These are phyloP conservation scores for Gobionotothen gibberifrons DNA, from an alignment of 2,797 vertebrate genomes.

Conservation along the genomic window DNA sequence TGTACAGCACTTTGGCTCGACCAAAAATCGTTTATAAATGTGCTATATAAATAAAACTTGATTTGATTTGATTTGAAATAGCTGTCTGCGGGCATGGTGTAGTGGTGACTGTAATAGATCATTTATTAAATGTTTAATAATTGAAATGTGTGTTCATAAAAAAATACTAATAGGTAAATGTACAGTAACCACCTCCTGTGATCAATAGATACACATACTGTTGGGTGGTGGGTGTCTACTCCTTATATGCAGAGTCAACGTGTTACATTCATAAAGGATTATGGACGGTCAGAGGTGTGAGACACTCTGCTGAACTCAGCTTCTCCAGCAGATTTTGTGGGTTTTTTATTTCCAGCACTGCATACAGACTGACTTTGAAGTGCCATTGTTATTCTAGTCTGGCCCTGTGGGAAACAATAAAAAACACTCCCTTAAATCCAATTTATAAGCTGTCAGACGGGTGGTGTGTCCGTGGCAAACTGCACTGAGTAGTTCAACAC, in stretches of 20 bases:
- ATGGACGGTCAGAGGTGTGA: slow-evolving; percentile 52
- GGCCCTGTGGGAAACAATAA: slow-evolving; percentile 78
- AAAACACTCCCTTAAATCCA: slow-evolving; percentile 79
- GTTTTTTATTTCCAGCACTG: slow-evolving; percentile 76
- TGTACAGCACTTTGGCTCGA: too few relatives aligned
- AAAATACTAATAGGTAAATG: too few relatives aligned
- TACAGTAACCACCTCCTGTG: too few relatives aligned
- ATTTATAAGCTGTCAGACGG: slow-evolving; percentile 83
- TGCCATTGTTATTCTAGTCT: slow-evolving; percentile 81
- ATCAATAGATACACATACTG: neutral
- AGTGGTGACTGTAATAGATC: slow-evolving; percentile 11
- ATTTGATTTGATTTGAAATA: too few relatives aligned
- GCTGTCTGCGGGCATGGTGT: slow-evolving; percentile 25
- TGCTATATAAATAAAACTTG: too few relatives aligned
- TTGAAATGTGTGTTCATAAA: too few relatives aligned
- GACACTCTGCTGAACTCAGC: slow-evolving; percentile 56
- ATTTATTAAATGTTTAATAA: neutral
- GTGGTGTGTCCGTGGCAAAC: slow-evolving; percentile 74
- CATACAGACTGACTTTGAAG: slow-evolving; percentile 78
- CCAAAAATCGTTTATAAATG: too few relatives aligned
- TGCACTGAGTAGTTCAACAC: slow-evolving; percentile 71
- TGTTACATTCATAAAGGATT: slow-evolving; percentile 18
- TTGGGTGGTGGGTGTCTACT: neutral
- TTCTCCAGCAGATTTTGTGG: slow-evolving; percentile 64
- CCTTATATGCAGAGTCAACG: slow-evolving; percentile 17